These are phyloP conservation scores for Stichopus chloronotus DNA, from an alignment of 35 echinoderm and acorn worm species.

Conservation along the genomic window DNA sequence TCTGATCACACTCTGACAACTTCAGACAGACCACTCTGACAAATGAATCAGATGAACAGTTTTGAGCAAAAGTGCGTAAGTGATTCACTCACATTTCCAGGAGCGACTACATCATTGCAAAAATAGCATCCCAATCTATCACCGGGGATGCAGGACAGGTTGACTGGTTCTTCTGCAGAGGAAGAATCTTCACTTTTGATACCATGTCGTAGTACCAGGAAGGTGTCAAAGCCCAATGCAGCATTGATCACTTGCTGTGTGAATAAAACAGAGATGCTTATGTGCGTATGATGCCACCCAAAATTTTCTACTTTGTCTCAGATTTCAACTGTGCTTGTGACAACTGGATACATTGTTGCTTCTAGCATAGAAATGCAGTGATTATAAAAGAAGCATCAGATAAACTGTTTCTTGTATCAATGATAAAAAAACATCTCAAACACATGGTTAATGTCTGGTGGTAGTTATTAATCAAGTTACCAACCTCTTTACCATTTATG, in stretches of 20 bases:
- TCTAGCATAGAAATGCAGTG: too few relatives aligned
- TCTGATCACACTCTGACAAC: too few relatives aligned
- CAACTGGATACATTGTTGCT: neutral
- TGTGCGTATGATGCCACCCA: neutral
- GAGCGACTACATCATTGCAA: slow-evolving; percentile 98
- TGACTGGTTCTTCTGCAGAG: neutral
- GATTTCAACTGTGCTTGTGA: too few relatives aligned
- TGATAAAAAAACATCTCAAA: too few relatives aligned
- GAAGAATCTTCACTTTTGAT: slow-evolving; percentile 46
- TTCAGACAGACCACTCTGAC: neutral
- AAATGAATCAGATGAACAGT: neutral
- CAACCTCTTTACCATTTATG: too few relatives aligned
- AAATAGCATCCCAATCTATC: slow-evolving; percentile 92
- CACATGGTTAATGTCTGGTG: too few relatives aligned
- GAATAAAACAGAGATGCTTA: neutral
- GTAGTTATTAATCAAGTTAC: too few relatives aligned
- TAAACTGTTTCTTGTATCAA: too few relatives aligned
- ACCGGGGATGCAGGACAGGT: slow-evolving; percentile 73
- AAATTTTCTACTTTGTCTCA: too few relatives aligned
- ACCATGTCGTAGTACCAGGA: slow-evolving; percentile 91
- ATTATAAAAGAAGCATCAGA: too few relatives aligned
- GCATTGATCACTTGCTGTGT: slow-evolving; percentile 94
- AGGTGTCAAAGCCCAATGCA: slow-evolving; percentile 96
- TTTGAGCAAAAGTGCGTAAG: neutral
- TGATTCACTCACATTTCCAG: slow-evolving; percentile 86